Evolutionary conservation across 2,113 vertebrate genomes (phyloP).

Genomic region (Pterophyllum scalare): DNA sequence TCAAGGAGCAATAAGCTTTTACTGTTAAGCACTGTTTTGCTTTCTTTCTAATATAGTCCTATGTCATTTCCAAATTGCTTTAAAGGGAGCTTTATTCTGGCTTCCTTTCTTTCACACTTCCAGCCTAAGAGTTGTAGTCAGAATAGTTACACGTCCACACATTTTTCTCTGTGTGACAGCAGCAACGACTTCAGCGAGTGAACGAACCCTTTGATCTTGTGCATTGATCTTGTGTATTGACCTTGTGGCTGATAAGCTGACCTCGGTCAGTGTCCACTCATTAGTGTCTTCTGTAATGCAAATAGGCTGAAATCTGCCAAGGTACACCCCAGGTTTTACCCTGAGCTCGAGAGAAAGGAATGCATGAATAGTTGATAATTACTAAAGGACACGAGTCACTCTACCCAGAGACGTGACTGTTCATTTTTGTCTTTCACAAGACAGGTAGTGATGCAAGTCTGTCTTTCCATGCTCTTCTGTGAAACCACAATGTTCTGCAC

Average conservation of each 20-base stretch:
- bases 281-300: constrained; percentile 56
- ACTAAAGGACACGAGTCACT: constrained; percentile 44
- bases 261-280: constrained; percentile 5
- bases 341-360: constrained; percentile 49
- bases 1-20: background rate
- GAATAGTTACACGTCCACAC: background rate
- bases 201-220: constrained; percentile 28
- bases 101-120: background rate
- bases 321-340: constrained; percentile 15
- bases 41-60: background rate
- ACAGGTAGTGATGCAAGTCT: background rate
- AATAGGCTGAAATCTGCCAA: constrained; percentile 52
- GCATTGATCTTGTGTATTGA: constrained; percentile 55
- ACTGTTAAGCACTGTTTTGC: no score
- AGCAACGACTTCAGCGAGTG: background rate
- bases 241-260: constrained; percentile 38
- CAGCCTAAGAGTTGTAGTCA: background rate
- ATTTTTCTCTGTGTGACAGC: constrained; percentile 8
- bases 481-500: background rate
- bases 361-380: constrained; percentile 64
- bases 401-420: background rate
- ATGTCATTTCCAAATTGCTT: background rate
- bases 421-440: constrained; percentile 12
- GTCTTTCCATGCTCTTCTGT: background rate
- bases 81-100: background rate